phyloP scores from a whole-genome alignment of 2,797 vertebrate species.

The Phataginus tetradactyla region DNA sequence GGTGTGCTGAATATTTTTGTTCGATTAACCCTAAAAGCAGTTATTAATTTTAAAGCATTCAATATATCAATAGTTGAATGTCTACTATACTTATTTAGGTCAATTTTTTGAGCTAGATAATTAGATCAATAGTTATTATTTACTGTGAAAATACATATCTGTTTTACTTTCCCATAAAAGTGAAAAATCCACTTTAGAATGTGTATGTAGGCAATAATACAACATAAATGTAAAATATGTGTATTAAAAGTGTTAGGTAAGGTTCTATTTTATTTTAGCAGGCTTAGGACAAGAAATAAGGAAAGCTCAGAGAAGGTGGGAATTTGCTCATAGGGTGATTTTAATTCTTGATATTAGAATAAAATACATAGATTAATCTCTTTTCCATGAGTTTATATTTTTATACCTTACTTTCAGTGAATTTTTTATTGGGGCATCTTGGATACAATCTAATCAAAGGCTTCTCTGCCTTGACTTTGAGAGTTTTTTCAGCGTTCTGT shows the following conservation, averaged over 20 bases:
- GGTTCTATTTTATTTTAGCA: not conserved
- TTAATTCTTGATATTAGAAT: not conserved
- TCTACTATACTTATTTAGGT: not conserved
- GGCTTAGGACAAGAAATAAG: not conserved
- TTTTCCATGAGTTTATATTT: not conserved
- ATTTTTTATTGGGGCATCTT: not conserved
- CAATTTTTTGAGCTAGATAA: not conserved
- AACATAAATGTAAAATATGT: not conserved
- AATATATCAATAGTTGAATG: not conserved
- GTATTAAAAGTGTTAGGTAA: not conserved
- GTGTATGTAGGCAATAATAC: not conserved
- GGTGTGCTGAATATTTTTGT: not conserved
- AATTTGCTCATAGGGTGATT: not conserved
- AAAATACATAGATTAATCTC: not conserved
- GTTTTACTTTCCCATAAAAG: not conserved
- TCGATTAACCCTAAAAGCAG: not conserved
- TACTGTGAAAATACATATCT: not conserved
- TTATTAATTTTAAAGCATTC: not conserved
- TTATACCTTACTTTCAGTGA: not conserved
- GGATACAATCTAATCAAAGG: not conserved
- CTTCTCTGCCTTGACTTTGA: not conserved
- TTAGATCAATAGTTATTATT: not conserved
- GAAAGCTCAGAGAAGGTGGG: not conserved
- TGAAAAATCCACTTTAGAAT: not conserved
- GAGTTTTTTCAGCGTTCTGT: conserved; percentile 14